Conservation (phyloP, 2,797 vertebrate genomes). For the Chloroceryle amazona region DNA sequence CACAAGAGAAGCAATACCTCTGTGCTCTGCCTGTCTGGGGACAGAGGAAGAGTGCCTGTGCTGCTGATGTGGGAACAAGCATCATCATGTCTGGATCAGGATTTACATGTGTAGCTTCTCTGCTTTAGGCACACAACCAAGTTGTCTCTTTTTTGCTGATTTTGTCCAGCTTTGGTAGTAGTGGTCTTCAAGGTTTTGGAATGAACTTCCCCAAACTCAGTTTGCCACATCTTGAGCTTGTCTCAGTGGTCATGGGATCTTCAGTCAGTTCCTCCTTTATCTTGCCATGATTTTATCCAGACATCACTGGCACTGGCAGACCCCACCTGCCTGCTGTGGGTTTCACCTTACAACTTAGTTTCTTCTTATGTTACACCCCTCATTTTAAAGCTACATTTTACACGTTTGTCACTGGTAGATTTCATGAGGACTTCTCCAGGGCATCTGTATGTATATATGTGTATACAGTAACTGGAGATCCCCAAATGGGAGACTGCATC, state of each 20-base stretch:
- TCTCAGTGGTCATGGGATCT: accelerated
- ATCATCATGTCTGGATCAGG: background rate
- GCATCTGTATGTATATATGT: accelerated
- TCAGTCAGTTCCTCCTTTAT: background rate
- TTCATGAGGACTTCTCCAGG: background rate
- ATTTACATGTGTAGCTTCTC: background rate
- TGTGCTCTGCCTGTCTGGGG: background rate
- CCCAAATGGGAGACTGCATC: background rate
- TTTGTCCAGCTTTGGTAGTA: background rate
- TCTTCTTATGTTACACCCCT: background rate
- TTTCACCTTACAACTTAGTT: background rate
- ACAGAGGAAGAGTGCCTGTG: background rate
- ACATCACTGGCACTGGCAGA: accelerated
- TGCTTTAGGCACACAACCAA: background rate
- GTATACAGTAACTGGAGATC: background rate
- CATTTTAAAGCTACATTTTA: background rate
- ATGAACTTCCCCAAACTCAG: background rate
- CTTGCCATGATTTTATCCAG: background rate
- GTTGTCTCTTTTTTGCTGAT: background rate
- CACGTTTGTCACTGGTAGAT: background rate
- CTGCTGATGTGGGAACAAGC: background rate
- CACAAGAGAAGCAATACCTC: background rate
- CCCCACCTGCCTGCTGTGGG: background rate
- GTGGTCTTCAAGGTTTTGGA: background rate
- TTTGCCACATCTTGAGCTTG: background rate